Percentiles rank a stretch among this genome's conserved stretches.
Conservation (phyloP, 2,888 invertebrate species). For the Agriotes lineatus region DNA sequence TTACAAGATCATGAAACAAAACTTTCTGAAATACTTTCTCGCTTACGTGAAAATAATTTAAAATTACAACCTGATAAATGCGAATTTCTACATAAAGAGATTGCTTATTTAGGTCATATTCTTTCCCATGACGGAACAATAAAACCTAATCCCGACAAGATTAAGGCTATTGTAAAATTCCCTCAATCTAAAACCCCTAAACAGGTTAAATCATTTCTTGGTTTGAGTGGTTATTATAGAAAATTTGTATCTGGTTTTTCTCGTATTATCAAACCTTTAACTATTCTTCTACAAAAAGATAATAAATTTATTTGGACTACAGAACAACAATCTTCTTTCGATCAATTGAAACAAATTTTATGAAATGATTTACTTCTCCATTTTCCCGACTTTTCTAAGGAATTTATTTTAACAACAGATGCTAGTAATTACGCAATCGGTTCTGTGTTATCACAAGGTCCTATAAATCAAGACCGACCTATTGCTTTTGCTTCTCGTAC, state of each 20-base stretch:
- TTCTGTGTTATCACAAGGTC: constrained; percentile 18
- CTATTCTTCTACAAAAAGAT: background rate
- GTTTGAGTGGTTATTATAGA: constrained; percentile 55
- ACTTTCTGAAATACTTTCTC: constrained; percentile 10
- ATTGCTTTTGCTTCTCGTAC: constrained; percentile 5
- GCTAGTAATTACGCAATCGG: constrained; percentile 24
- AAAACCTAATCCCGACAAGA: constrained; percentile 50
- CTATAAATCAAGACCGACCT: background rate
- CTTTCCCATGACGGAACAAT: constrained; percentile 52
- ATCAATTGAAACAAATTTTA: constrained; percentile 10
- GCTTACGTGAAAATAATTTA: constrained; percentile 19
- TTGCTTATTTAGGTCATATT: constrained; percentile 54
- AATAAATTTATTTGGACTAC: background rate
- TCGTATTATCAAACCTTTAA: background rate
- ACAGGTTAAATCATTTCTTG: constrained; percentile 54
- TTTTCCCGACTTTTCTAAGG: constrained; percentile 30
- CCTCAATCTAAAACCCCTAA: constrained; percentile 20
- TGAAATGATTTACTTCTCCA: constrained; percentile 17
- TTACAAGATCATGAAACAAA: constrained; percentile 48
- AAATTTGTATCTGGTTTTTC: background rate
- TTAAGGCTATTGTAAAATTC: constrained; percentile 27
- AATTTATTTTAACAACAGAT: constrained; percentile 32
- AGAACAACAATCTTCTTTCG: background rate
- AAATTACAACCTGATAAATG: background rate
- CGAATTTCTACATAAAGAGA: constrained; percentile 48